Evolutionary conservation across 30 jellyfish, hydroid and myxozoan genomes (phyloP).

Genomic region (Clytia hemisphaerica): DNA sequence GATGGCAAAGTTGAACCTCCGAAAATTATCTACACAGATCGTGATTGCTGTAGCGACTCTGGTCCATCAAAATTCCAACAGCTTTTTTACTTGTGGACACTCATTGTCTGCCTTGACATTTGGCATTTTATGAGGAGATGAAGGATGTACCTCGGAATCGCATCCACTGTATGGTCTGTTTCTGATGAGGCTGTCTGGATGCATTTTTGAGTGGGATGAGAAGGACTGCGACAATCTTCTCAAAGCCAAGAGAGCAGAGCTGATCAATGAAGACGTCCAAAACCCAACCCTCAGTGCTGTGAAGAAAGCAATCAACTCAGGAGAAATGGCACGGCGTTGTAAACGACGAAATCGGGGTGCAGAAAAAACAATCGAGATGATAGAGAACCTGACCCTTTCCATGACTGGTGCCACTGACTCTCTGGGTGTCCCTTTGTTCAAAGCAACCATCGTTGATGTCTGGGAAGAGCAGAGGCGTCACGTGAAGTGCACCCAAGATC

Average conservation of each 20-base stretch:
- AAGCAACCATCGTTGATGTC: not conserved
- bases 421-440: slow-evolving; percentile 47
- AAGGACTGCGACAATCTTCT: slow-evolving; percentile 8
- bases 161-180: slow-evolving; percentile 25
- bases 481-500: slow-evolving; percentile 45
- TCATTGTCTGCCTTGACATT: slow-evolving; percentile 32
- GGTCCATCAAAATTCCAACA: slow-evolving; percentile 12
- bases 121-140: slow-evolving; percentile 34
- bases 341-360: slow-evolving; percentile 33
- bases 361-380: slow-evolving; percentile 2
- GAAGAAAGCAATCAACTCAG: slow-evolving; percentile 12
- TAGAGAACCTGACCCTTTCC: slow-evolving; percentile 30
- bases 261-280: slow-evolving; percentile 24
- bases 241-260: slow-evolving; percentile 34
- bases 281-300: slow-evolving; percentile 24
- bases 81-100: slow-evolving; percentile 24
- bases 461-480: slow-evolving; percentile 46
- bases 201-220: slow-evolving; percentile 46
- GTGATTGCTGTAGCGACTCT: slow-evolving; percentile 46
- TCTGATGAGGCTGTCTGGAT: slow-evolving; percentile 16
- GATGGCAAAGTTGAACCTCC: slow-evolving; percentile 29
- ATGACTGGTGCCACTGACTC: slow-evolving; percentile 36
- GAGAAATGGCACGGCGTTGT: slow-evolving; percentile 33
- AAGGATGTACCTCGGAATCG: slow-evolving; percentile 19
- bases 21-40: slow-evolving; percentile 33